Evolutionary conservation across 23 tunicate species (phyloP).

Genomic region (Diplosoma virens): DNA sequence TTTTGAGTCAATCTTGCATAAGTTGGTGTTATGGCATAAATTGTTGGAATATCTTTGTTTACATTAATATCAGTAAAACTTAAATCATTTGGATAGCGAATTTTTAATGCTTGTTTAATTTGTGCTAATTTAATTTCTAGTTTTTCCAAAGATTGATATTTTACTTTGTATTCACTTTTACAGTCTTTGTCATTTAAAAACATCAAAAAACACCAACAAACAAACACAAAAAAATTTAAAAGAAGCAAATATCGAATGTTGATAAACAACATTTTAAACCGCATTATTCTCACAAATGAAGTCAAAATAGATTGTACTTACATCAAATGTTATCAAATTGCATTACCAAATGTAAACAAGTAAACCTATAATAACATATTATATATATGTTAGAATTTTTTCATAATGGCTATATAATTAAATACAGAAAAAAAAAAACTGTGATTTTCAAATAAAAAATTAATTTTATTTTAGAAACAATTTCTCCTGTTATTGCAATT

Average conservation of each 20-base stretch:
- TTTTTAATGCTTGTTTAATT: constrained; percentile 23
- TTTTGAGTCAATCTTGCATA: constrained; percentile 95
- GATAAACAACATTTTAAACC: neutral
- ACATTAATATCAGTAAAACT: constrained; percentile 1
- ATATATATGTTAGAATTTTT: too few relatives aligned
- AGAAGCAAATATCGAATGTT: neutral
- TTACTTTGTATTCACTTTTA: neutral
- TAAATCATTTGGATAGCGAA: constrained; percentile 5
- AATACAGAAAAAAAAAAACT: too few relatives aligned
- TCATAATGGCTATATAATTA: too few relatives aligned
- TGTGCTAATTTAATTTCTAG: neutral
- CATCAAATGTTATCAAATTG: neutral
- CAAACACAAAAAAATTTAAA: constrained; percentile 7
- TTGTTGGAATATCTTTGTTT: constrained; percentile 35
- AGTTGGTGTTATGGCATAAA: constrained; percentile 90
- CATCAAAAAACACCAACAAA: constrained; percentile 15
- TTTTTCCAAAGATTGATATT: neutral
- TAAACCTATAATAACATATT: too few relatives aligned
- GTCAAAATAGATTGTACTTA: neutral
- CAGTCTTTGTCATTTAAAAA: neutral
- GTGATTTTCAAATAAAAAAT: too few relatives aligned
- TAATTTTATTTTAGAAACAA: too few relatives aligned
- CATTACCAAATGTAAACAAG: too few relatives aligned
- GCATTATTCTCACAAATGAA: neutral
- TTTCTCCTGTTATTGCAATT: too few relatives aligned